These are phyloP conservation scores for Acronicta leporina DNA, from an alignment of 2,888 invertebrate species.

Conservation along the genomic window DNA sequence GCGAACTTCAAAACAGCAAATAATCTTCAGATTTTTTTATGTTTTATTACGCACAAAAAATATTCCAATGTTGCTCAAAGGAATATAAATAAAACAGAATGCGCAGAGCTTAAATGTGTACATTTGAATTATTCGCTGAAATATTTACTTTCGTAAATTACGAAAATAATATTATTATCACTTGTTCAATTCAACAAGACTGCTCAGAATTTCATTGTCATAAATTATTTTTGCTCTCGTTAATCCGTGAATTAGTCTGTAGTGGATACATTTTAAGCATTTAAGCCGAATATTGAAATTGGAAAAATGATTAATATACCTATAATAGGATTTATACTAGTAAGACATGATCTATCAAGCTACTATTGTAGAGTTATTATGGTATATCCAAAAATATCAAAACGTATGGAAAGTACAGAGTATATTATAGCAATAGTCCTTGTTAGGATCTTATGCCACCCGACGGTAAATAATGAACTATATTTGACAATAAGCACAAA, in stretches of 20 bases:
- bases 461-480: no score
- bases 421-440: no score
- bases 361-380: neutral
- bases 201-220: conserved; percentile 17
- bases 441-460: no score
- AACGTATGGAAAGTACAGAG: no score
- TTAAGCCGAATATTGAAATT: conserved; percentile 1
- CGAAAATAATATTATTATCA: conserved; percentile 2
- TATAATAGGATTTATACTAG: neutral
- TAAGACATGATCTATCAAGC: neutral
- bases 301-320: neutral
- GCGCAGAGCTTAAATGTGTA: conserved; percentile 14
- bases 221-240: conserved; percentile 20
- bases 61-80: conserved; percentile 12
- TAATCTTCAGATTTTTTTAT: neutral
- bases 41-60: conserved; percentile 3
- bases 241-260: conserved; percentile 17
- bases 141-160: neutral
- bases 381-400: no score
- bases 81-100: conserved; percentile 18
- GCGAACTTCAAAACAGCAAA: neutral
- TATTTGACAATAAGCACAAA: no score
- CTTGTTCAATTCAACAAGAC: conserved; percentile 20
- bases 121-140: conserved; percentile 15
- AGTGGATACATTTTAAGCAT: neutral